Conservation (phyloP, 1,140 invertebrate species). For the Lucilia sericata region DNA sequence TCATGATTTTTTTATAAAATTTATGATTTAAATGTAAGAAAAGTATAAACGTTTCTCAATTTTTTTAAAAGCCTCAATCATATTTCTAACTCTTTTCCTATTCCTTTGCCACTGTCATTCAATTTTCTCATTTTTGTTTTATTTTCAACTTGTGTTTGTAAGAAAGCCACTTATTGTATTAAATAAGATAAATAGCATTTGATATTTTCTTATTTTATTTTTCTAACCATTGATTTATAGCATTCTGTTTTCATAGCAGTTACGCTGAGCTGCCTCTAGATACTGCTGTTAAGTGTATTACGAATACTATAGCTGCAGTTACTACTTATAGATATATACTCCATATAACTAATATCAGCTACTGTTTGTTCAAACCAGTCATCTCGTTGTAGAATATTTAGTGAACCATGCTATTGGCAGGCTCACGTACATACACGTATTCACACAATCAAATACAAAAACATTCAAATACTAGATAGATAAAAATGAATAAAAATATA, state of each 20-base stretch:
- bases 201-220: neutral
- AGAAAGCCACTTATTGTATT: neutral
- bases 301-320: neutral
- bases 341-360: neutral
- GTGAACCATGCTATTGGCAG: neutral
- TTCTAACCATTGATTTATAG: slow-evolving; percentile 4
- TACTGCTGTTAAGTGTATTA: neutral
- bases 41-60: neutral
- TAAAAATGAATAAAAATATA: neutral
- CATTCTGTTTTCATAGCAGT: neutral
- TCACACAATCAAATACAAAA: neutral
- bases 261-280: neutral
- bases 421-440: neutral
- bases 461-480: neutral
- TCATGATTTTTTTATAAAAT: no score
- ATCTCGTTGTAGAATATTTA: neutral
- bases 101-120: neutral
- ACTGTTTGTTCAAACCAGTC: no score
- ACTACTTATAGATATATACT: neutral
- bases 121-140: neutral
- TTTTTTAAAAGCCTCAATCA: neutral
- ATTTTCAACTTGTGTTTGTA: neutral
- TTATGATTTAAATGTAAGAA: no score
- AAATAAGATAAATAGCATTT: neutral
- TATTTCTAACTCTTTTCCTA: neutral